Conservation (phyloP, 2,797 vertebrate genomes). For the Lagocephalus sceleratus region DNA sequence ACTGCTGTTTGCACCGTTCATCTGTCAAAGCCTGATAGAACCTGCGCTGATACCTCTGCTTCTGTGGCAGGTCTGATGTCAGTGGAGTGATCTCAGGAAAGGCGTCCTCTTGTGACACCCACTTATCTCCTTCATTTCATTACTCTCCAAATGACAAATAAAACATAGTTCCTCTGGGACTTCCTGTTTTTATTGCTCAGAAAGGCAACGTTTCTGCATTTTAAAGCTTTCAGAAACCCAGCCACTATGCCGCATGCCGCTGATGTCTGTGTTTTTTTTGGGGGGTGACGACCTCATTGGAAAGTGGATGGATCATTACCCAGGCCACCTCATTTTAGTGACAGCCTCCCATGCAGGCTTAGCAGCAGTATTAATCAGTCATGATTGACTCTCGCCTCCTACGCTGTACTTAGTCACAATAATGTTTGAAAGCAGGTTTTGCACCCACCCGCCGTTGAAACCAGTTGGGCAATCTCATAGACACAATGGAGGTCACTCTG, state of each 20-base stretch:
- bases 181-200: constrained; percentile 13
- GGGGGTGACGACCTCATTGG: constrained; percentile 49
- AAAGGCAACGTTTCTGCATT: constrained; percentile 8
- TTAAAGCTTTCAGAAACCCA: constrained; percentile 36
- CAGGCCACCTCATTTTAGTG: constrained; percentile 36
- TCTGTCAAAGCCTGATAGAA: constrained; percentile 38
- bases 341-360: constrained; percentile 41
- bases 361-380: constrained; percentile 47
- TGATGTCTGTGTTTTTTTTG: constrained; percentile 37
- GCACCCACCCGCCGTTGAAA: constrained; percentile 16
- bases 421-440: constrained; percentile 27
- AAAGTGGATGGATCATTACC: constrained; percentile 32
- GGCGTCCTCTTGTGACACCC: constrained; percentile 34
- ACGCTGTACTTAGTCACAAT: constrained; percentile 40
- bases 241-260: constrained; percentile 16
- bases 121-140: constrained; percentile 48
- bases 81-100: constrained; percentile 37
- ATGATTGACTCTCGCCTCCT: constrained; percentile 54
- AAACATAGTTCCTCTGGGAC: constrained; percentile 47
- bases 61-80: constrained; percentile 32
- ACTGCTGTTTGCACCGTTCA: constrained; percentile 36
- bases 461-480: constrained; percentile 8
- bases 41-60: constrained; percentile 42
- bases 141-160: constrained; percentile 52
- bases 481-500: constrained; percentile 9